Base-by-base conservation (phyloP, 53 echinoderm and acorn worm genomes). In the Holothuria scabra region DNA sequence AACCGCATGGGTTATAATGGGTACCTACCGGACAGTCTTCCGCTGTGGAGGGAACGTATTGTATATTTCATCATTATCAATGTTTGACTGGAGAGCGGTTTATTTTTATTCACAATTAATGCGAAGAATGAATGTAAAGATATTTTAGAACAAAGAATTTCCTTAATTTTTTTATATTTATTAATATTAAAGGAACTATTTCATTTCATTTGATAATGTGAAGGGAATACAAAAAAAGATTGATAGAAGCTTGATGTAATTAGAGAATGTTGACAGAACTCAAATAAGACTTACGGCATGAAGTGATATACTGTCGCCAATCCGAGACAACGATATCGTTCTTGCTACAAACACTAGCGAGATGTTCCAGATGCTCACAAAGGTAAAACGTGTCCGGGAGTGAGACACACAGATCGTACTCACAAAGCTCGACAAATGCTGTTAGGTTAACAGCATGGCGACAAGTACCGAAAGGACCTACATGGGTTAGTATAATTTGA, bases 321-420 rank as follows among this genome's bases (percentile, higher is more conserved):
- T 67, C 37, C 8, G 30, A 9, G 35, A 37, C 12, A 24, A 71
- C 21, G 25, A 48, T 24, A 24, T 41, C 46, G 23, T 5, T 1
- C 48, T 41, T 71, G 26, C 44, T 19, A n/a, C 46, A 70, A 0
- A 33, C 20, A 21, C 71, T 38, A 44, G 71, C 46, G 10, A 71
- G 46, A 13, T 71, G 38, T 71, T 71, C 71, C 41, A 71, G 44
- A 25, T 71, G 71, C 24, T 71, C 71, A n/a, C 71, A 71, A 34
- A 71, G 71, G 44, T 12, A 48, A 30, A n/a, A 71, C 3, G 19
- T 24, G 24, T 71, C 71, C 5, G 71, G 71, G 12, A 71, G 71
- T 24, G 21, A 8, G 22, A 24, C 23, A 41, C 71, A 71, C 22
- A 71, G 71, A 20, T 71, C 71, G 21, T 71, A 71, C 25, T 44